Evolutionary conservation across 2,888 invertebrate genomes (phyloP).

Genomic region (Tenthredo mesomela): DNA sequence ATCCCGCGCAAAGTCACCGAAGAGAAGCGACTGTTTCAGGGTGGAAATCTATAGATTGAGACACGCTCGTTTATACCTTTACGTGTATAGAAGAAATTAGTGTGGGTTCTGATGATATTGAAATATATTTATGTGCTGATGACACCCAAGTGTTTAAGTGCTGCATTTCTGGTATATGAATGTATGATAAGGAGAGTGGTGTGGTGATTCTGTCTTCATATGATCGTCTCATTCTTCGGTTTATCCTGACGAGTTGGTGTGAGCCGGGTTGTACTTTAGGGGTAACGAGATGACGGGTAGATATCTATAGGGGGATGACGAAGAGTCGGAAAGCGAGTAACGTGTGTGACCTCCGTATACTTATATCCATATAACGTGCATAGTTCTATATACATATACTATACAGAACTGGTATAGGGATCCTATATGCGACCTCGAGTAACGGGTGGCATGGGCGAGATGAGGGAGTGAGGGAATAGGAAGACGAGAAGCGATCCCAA

Average conservation of each 20-base stretch:
- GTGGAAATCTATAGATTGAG: neutral
- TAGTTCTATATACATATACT: conserved; percentile 1
- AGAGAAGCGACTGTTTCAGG: too few species aligned
- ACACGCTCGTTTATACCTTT: neutral
- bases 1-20: too few species aligned
- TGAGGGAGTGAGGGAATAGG: conserved; percentile 39
- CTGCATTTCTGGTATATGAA: neutral
- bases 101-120: neutral
- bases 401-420: conserved; percentile 27
- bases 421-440: conserved; percentile 8
- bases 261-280: conserved; percentile 27
- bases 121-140: neutral
- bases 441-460: neutral
- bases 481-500: conserved; percentile 60
- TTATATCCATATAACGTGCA: conserved; percentile 1
- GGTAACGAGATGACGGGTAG: neutral
- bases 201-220: neutral
- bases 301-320: neutral
- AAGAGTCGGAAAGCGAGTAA: neutral
- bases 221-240: conserved; percentile 10
- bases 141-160: neutral
- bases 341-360: neutral
- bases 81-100: too few species aligned
- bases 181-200: neutral
- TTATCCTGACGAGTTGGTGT: conserved; percentile 21